Conservation (phyloP, 2,888 invertebrate genomes). For the Melinaea marsaeus region DNA sequence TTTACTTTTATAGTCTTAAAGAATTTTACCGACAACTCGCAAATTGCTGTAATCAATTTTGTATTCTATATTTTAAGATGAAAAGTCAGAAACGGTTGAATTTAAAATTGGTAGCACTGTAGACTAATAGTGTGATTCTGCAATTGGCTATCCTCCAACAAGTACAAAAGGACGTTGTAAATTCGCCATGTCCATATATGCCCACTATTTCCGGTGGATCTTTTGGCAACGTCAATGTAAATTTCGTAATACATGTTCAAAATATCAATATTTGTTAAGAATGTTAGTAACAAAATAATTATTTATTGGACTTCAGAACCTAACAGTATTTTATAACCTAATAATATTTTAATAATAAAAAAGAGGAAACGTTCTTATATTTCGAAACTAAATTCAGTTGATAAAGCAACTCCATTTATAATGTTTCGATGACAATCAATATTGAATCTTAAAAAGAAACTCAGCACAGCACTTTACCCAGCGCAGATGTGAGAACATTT, state of each 20-base stretch:
- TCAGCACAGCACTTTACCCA: constrained; percentile 10
- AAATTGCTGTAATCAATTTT: background rate
- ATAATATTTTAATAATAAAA: no score
- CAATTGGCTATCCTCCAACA: constrained; percentile 18
- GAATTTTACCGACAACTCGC: no score
- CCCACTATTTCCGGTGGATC: background rate
- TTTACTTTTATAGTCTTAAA: no score
- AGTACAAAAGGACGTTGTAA: constrained; percentile 15
- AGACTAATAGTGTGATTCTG: constrained; percentile 15
- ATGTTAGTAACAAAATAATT: background rate
- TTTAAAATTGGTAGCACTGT: background rate
- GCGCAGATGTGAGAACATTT: constrained; percentile 19
- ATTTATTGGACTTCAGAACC: background rate
- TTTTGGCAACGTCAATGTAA: background rate
- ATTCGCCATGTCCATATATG: constrained; percentile 15
- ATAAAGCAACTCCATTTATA: background rate
- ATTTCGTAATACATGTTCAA: background rate
- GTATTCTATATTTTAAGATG: background rate
- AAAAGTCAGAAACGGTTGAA: constrained; percentile 2
- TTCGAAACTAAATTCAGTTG: background rate
- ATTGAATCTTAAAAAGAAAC: constrained; percentile 4
- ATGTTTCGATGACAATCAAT: background rate
- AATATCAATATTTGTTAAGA: background rate
- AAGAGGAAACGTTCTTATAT: no score
- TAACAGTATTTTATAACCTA: no score